Evolutionary conservation across 2,797 vertebrate genomes (phyloP).

Genomic region (Alosa sapidissima): DNA sequence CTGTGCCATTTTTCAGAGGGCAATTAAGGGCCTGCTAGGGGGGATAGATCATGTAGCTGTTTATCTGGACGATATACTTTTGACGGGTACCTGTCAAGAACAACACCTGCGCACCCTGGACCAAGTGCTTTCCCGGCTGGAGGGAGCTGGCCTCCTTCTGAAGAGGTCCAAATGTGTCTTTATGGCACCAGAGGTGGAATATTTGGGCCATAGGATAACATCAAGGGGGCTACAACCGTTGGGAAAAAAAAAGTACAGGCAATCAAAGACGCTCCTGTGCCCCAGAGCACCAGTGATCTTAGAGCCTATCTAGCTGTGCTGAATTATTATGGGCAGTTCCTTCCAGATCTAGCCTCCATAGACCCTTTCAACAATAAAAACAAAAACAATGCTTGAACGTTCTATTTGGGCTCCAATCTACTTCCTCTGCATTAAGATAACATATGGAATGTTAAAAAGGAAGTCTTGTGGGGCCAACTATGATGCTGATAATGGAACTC

Average conservation of each 20-base stretch:
- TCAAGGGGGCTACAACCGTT: not conserved
- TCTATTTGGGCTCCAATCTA: too few species aligned
- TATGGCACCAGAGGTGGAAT: constrained; percentile 7
- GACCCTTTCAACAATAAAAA: too few species aligned
- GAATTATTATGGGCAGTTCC: constrained; percentile 2
- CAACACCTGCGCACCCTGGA: constrained; percentile 24
- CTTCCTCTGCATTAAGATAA: too few species aligned
- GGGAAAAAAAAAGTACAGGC: not conserved
- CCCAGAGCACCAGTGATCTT: not conserved
- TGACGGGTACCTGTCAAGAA: not conserved
- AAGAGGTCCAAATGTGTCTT: constrained; percentile 10
- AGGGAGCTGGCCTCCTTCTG: constrained; percentile 5
- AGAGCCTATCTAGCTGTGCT: constrained; percentile 2
- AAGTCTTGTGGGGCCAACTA: too few species aligned
- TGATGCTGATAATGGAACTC: too few species aligned
- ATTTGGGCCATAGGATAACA: constrained; percentile 19
- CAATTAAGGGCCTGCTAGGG: constrained; percentile 7
- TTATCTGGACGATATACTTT: not conserved
- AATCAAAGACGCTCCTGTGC: constrained; percentile 12
- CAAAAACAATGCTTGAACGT: too few species aligned
- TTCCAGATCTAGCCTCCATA: not conserved
- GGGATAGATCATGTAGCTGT: constrained; percentile 11
- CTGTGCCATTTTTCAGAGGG: constrained; percentile 21
- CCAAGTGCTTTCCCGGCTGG: not conserved
- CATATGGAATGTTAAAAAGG: too few species aligned